Evolutionary conservation across 2,888 invertebrate genomes (phyloP).

Genomic region (Junonia oenone): DNA sequence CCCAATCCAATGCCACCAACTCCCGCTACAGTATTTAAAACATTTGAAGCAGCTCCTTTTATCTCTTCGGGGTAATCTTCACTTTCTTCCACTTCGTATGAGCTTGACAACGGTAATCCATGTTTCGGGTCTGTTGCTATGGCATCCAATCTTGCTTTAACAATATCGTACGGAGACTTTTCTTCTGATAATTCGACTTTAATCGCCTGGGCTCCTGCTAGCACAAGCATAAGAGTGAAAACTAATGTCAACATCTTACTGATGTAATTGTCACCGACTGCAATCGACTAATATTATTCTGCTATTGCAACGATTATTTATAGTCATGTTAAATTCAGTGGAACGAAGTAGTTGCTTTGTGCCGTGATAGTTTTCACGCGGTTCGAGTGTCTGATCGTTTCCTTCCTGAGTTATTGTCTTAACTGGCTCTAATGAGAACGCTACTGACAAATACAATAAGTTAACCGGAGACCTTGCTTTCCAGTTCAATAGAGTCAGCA

Average conservation of each 20-base stretch:
- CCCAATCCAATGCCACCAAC: slow-evolving; percentile 44
- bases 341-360: slow-evolving; percentile 61
- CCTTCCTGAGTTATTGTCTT: slow-evolving; percentile 78
- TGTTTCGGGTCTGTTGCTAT: slow-evolving; percentile 50
- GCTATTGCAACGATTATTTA: slow-evolving; percentile 68
- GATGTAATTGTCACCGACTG: slow-evolving; percentile 51
- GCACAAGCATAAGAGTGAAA: slow-evolving; percentile 45
- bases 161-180: slow-evolving; percentile 70
- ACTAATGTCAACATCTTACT: slow-evolving; percentile 58
- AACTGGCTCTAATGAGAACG: slow-evolving; percentile 71
- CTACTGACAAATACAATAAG: slow-evolving; percentile 65
- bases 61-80: slow-evolving; percentile 76
- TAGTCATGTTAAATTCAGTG: slow-evolving; percentile 67
- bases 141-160: slow-evolving; percentile 59
- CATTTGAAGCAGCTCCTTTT: slow-evolving; percentile 63
- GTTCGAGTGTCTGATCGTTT: slow-evolving; percentile 58
- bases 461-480: slow-evolving; percentile 74
- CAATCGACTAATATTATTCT: slow-evolving; percentile 69
- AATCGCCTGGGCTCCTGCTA: slow-evolving; percentile 44
- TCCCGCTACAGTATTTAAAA: slow-evolving; percentile 58
- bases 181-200: slow-evolving; percentile 56
- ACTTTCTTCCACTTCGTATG: slow-evolving; percentile 81
- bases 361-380: slow-evolving; percentile 66
- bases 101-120: slow-evolving; percentile 65
- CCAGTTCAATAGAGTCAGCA: slow-evolving; percentile 70